Conservation (phyloP, 2,888 invertebrate genomes). For the Desoria tigrina region DNA sequence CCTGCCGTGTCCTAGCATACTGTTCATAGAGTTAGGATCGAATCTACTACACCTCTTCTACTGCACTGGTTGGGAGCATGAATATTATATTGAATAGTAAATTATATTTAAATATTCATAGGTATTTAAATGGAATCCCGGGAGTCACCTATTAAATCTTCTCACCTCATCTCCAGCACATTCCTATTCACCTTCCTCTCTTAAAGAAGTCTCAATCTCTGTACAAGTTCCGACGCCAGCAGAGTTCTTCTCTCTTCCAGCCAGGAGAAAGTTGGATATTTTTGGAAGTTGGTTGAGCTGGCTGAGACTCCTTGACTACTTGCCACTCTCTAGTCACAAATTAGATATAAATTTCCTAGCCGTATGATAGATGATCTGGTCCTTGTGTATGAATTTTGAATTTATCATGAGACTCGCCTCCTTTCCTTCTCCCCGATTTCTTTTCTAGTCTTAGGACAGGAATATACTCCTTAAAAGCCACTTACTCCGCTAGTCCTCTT, state of each 20-base stretch:
- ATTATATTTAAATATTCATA: conserved; percentile 46
- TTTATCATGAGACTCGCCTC: conserved; percentile 37
- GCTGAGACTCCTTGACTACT: background rate
- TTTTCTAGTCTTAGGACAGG: too few relatives aligned
- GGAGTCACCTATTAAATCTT: conserved; percentile 40
- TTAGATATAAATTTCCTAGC: conserved; percentile 40
- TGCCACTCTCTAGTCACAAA: conserved; percentile 22
- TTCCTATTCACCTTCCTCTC: conserved; percentile 14
- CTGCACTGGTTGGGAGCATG: conserved; percentile 10
- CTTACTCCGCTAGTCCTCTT: too few relatives aligned
- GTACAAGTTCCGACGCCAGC: too few relatives aligned
- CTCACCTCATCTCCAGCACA: conserved; percentile 28
- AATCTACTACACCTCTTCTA: too few relatives aligned
- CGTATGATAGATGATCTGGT: conserved; percentile 43
- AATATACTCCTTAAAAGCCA: too few relatives aligned
- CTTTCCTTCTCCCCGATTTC: background rate
- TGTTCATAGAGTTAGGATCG: too few relatives aligned
- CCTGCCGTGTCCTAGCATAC: too few relatives aligned
- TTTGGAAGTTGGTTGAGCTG: too few relatives aligned
- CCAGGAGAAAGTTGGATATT: too few relatives aligned
- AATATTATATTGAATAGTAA: conserved; percentile 41
- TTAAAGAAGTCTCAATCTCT: too few relatives aligned
- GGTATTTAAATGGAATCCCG: conserved; percentile 46
- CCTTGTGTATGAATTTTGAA: conserved; percentile 32
- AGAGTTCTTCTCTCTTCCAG: too few relatives aligned